A percentile compares a stretch with the other conserved stretches of the same genome.
These are phyloP conservation scores for Dryobota labecula DNA, from an alignment of 2,888 invertebrate species.

Conservation along the genomic window DNA sequence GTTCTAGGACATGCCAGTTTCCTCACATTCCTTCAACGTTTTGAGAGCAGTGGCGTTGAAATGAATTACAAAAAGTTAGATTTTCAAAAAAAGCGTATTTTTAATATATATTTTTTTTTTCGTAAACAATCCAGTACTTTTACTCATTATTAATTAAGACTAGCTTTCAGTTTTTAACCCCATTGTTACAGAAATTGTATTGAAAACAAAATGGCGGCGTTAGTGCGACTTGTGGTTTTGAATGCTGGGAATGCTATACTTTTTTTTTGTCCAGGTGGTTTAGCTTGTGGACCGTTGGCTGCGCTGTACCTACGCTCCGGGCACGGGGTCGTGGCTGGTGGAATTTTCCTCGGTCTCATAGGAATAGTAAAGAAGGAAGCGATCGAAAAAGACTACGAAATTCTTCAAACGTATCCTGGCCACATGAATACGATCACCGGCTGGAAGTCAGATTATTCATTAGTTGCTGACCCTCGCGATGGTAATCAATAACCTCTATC, in stretches of 20 bases:
- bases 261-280: conserved; percentile 74
- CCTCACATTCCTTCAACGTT: too few relatives aligned
- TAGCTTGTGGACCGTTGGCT: conserved; percentile 81
- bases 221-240: too few relatives aligned
- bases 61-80: too few relatives aligned
- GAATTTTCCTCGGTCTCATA: conserved; percentile 73
- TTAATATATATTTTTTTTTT: too few relatives aligned
- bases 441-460: conserved; percentile 75
- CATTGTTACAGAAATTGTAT: too few relatives aligned
- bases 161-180: too few relatives aligned
- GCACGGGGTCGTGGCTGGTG: conserved; percentile 79
- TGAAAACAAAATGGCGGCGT: too few relatives aligned
- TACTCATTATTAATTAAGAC: too few relatives aligned
- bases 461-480: conserved; percentile 76
- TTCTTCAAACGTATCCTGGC: conserved; percentile 66
- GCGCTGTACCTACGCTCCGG: conserved; percentile 76
- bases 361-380: conserved; percentile 80
- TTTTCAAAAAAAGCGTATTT: too few relatives aligned
- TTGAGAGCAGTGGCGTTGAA: too few relatives aligned
- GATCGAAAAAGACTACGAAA: conserved; percentile 60
- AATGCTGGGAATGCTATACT: neutral
- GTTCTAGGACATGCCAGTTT: too few relatives aligned
- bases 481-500: conserved; percentile 70
- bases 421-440: conserved; percentile 71
- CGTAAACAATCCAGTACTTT: too few relatives aligned